Percentiles rank a stretch among this genome's conserved stretches.
phyloP scores from a whole-genome alignment of 2,797 vertebrate genomes.

The Molossus alvarezi region DNA sequence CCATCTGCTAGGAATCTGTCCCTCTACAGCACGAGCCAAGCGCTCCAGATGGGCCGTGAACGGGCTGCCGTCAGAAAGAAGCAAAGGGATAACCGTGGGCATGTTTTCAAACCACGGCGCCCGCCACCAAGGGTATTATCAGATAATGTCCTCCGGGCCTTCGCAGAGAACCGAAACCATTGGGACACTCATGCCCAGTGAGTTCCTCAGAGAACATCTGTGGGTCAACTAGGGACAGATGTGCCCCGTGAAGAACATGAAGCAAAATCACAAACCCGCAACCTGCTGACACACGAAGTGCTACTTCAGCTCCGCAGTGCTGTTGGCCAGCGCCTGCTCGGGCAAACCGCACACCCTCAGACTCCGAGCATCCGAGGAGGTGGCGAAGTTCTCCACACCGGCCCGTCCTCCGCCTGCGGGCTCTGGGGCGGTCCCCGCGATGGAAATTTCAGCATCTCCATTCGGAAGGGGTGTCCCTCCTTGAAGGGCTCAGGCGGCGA shows the following conservation, averaged over 20 bases:
- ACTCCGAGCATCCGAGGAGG: too few species aligned
- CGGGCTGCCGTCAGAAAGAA: conserved; percentile 72
- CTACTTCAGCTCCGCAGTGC: too few species aligned
- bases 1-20: conserved; percentile 87
- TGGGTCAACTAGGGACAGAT: conserved; percentile 40
- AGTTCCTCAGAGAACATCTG: not conserved
- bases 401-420: conserved; percentile 38
- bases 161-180: conserved; percentile 4
- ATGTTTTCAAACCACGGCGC: conserved; percentile 63
- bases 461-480: not conserved
- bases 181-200: not conserved
- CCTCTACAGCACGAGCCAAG: conserved; percentile 77
- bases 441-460: conserved; percentile 27
- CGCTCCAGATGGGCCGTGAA: conserved; percentile 79
- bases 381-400: conserved; percentile 47
- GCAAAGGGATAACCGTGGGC: conserved; percentile 62
- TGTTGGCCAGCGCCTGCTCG: too few species aligned
- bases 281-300: conserved; percentile 44
- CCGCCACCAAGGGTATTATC: conserved; percentile 69
- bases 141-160: conserved; percentile 57
- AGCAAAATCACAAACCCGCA: not conserved
- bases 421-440: not conserved
- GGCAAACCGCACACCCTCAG: too few species aligned
- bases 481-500: not conserved
- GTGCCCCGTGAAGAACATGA: not conserved